phyloP scores from a whole-genome alignment of 2,113 vertebrate species.

The Catharus bicknelli region DNA sequence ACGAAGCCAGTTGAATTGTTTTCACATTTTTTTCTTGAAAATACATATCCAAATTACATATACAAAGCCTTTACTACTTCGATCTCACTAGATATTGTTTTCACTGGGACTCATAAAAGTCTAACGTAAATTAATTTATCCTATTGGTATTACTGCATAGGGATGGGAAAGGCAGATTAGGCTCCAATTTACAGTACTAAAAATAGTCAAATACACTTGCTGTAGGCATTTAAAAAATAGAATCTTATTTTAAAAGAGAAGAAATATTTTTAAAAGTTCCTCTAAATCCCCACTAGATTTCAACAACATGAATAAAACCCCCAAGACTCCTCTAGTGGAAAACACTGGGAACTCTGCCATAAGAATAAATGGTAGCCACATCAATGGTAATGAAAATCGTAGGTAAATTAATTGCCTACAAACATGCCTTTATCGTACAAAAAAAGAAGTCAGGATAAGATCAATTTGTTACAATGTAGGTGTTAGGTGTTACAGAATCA shows the following conservation, averaged over 20 bases:
- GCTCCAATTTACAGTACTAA: neutral
- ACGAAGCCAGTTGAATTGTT: neutral
- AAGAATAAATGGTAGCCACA: neutral
- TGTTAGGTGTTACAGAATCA: neutral
- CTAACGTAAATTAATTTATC: neutral
- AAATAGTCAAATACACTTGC: neutral
- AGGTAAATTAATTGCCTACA: neutral
- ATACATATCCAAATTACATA: neutral
- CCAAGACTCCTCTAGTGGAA: neutral
- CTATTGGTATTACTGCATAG: neutral
- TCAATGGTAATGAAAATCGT: neutral
- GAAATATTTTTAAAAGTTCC: neutral
- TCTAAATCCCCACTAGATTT: neutral
- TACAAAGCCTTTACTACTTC: neutral
- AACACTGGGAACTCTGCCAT: neutral
- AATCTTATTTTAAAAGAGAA: neutral
- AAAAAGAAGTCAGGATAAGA: neutral
- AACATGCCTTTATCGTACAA: neutral
- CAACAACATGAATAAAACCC: neutral
- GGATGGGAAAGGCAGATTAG: neutral
- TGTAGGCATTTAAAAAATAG: neutral
- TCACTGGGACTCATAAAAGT: neutral
- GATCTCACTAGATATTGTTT: neutral
- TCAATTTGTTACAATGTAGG: neutral
- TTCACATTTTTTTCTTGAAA: neutral